Evolutionary conservation across 2,888 invertebrate species (phyloP), one percentile per base, ranked within the genome.

Genomic region (Bimastos eiseni): DNA sequence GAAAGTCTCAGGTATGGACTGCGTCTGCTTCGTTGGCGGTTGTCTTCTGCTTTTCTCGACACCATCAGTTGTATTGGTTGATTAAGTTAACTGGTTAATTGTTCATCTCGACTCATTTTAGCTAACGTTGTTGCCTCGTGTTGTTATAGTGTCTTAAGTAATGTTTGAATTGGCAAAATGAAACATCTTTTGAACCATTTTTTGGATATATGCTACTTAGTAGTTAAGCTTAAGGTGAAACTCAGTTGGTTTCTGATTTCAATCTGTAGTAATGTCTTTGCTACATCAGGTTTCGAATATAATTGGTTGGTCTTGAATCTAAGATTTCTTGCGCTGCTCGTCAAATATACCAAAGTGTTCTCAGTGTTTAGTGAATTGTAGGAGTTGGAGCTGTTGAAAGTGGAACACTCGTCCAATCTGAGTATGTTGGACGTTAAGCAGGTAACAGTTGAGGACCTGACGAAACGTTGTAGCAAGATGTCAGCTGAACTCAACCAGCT

Each of bases 381-480:
- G 86, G 86, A 86, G 24, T 86, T 86, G 86, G 86, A 86, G 37
- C 36, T 86, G 34, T 37, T 86, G n/a, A 86, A 86, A 37, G 13
- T 86, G 86, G 86, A 86, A 19, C 86, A 86, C 36, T 86, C 86
- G 34, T 36, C 36, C 34, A 86, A 34, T 13, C 36, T 86, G 34
- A 37, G 86, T 86, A 34, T 86, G 34, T 86, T 86, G n/a, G 36
- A 86, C 24, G 36, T 86, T 86, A 86, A 86, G 37, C 34, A 86
- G 36, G 5, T 36, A 19, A 36, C 86, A 6, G 37, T 86, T 24
- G 86, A 86, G 19, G 86, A 86, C 0, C 86, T 86, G 1, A 86
- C 33, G 11, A 37, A 37, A 15, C 86, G 86, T 33, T 86, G 86
- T 33, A 34, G 86, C 86, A 86, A 33, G 36, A 86, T 86, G 24